Percentiles rank a stretch among this genome's conserved stretches.
Evolutionary conservation across 2,797 vertebrate species (phyloP).

Genomic region (Syndactyla subalaris): DNA sequence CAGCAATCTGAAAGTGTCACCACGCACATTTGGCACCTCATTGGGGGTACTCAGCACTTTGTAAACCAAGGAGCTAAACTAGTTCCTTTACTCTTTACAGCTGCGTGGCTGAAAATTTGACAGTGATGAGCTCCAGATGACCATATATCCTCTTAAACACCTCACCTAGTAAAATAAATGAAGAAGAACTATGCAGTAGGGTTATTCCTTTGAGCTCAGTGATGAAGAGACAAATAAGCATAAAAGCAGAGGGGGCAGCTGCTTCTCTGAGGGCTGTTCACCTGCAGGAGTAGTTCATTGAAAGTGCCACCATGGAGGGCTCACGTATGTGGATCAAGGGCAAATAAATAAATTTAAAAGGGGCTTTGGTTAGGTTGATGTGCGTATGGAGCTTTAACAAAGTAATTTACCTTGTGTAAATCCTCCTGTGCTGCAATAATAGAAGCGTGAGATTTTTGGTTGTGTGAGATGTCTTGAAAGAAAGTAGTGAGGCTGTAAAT

Average conservation of each 20-base stretch:
- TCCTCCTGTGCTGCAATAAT: constrained; percentile 16
- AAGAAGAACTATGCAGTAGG: constrained; percentile 9
- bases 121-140: constrained; percentile 65
- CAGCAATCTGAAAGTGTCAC: constrained; percentile 9
- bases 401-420: background rate
- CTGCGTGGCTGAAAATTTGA: background rate
- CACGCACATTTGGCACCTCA: constrained; percentile 8
- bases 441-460: constrained; percentile 37
- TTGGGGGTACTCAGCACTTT: constrained; percentile 45
- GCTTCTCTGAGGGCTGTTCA: background rate
- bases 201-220: constrained; percentile 9
- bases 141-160: constrained; percentile 40
- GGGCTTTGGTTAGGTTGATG: background rate
- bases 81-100: constrained; percentile 13
- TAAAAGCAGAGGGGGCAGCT: background rate
- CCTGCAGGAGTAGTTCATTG: background rate
- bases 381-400: background rate
- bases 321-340: background rate
- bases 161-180: constrained; percentile 53
- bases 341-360: background rate
- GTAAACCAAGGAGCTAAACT: constrained; percentile 34
- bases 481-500: constrained; percentile 16
- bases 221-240: constrained; percentile 12
- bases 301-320: background rate
- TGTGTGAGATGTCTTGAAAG: constrained; percentile 24